phyloP scores from a whole-genome alignment of 2,888 invertebrate species.

The Apamea epomidion region DNA sequence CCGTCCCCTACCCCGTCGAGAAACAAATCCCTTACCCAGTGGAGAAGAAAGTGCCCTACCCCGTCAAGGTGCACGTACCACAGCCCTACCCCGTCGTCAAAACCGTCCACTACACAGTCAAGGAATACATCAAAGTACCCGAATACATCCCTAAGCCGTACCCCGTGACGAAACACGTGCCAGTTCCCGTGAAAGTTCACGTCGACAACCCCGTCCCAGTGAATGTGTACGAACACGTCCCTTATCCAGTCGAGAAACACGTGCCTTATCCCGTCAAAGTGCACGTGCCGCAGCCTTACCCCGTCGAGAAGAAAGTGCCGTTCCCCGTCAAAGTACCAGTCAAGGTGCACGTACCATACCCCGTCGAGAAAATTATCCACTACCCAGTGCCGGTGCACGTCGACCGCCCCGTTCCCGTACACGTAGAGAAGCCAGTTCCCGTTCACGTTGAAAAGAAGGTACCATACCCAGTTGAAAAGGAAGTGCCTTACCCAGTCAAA shows the following conservation, averaged over 20 bases:
- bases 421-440: constrained; percentile 92
- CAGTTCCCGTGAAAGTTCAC: constrained; percentile 92
- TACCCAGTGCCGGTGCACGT: constrained; percentile 93
- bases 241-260: constrained; percentile 93
- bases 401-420: constrained; percentile 93
- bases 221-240: constrained; percentile 90
- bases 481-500: constrained; percentile 93
- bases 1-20: constrained; percentile 93
- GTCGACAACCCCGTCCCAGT: constrained; percentile 93
- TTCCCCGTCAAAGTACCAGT: constrained; percentile 93
- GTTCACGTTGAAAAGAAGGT: constrained; percentile 94
- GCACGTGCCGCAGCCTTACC: constrained; percentile 93
- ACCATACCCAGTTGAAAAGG: constrained; percentile 93
- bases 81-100: constrained; percentile 93
- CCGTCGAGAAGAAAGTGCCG: constrained; percentile 93
- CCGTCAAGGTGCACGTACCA: constrained; percentile 93
- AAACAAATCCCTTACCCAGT: constrained; percentile 93
- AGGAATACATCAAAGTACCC: constrained; percentile 92
- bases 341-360: constrained; percentile 93
- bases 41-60: constrained; percentile 91
- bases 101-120: constrained; percentile 92
- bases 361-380: constrained; percentile 93
- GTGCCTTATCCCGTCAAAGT: constrained; percentile 93
- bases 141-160: constrained; percentile 92
- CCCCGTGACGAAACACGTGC: constrained; percentile 92